Evolutionary conservation across 2,888 invertebrate genomes (phyloP), one percentile per base, ranked within the genome.

Genomic region (Reticulitermes lucifugus): DNA sequence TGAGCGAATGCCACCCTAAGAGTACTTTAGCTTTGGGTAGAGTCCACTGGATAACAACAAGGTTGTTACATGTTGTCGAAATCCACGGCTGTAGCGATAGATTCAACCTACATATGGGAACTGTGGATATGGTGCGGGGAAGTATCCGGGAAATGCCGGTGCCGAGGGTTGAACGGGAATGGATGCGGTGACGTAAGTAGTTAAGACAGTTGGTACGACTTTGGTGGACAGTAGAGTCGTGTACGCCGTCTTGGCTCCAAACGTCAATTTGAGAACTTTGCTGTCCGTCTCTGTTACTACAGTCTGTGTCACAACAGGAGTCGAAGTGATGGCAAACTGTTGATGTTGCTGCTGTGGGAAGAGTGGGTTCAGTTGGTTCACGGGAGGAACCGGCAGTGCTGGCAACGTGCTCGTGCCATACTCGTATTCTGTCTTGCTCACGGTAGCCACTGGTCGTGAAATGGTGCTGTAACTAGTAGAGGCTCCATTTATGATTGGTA

Each of bases 181-280:
- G 0, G 96, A 96, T 25, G 95, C 95, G 10, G 97, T 97, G 87
- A 97, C 93, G 89, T 96, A 96, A 25, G 96, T 95, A n/a, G 97
- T 97, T 86, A 97, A 90, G 83, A 95, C 92, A 0, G 97, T 97
- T 12, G 97, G 97, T 73, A 97, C 94, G 77, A 97, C 94, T 89
- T 94, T 95, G 70, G 97, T 97, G 3, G 96, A 96, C 90, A 94
- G 97, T 86, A 98, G 92, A 2, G 97, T 97, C 12, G 97, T 97
- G 89, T 96, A 96, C 0, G 97, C 95, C 0, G 97, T 97, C 90
- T 96, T 96, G 59, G 97, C 97, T n/a, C 97, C 97, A 89, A 97
- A 97, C 21, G 97, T 97, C 88, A 97, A 91, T 90, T 97, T 97
- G 87, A 97, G 91, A 83, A 97, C 92, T 91, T 96, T 95, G 88